A percentile compares a stretch with the other conserved stretches of the same genome.
Conservation (phyloP, 2,888 invertebrate species). For the Dyspetes luteomarginatus region DNA sequence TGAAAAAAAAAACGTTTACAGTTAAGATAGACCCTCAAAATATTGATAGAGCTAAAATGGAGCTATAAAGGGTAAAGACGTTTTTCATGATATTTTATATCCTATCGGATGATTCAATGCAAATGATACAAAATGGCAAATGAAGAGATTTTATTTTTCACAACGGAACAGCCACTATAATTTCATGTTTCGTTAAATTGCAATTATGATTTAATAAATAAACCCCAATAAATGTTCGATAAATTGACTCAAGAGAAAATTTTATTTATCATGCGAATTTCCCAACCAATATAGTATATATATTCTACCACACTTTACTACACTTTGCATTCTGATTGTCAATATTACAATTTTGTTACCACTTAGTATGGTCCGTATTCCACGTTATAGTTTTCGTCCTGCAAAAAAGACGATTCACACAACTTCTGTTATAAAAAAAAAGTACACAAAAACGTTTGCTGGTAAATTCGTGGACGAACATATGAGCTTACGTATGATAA, state of each 20-base stretch:
- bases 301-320: slow-evolving; percentile 54
- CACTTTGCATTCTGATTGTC: slow-evolving; percentile 56
- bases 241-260: slow-evolving; percentile 15
- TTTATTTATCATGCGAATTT: slow-evolving; percentile 47
- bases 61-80: slow-evolving; percentile 3
- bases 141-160: slow-evolving; percentile 34
- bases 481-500: too few species aligned
- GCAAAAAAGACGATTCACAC: slow-evolving; percentile 86
- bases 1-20: background rate
- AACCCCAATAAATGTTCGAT: slow-evolving; percentile 30
- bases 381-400: slow-evolving; percentile 94
- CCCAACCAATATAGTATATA: slow-evolving; percentile 32
- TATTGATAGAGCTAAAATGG: background rate
- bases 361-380: slow-evolving; percentile 91
- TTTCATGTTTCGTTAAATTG: slow-evolving; percentile 22
- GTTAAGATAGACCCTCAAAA: background rate
- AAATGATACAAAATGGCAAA: slow-evolving; percentile 38
- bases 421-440: slow-evolving; percentile 67
- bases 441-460: slow-evolving; percentile 2
- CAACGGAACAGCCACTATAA: slow-evolving; percentile 30
- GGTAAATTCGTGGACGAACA: too few species aligned
- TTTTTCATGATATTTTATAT: background rate
- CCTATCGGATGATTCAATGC: slow-evolving; percentile 19
- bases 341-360: slow-evolving; percentile 85
- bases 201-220: background rate